These are phyloP conservation scores for Macrobrachium rosenbergii DNA, from an alignment of 1,140 invertebrate genomes.

Conservation along the genomic window DNA sequence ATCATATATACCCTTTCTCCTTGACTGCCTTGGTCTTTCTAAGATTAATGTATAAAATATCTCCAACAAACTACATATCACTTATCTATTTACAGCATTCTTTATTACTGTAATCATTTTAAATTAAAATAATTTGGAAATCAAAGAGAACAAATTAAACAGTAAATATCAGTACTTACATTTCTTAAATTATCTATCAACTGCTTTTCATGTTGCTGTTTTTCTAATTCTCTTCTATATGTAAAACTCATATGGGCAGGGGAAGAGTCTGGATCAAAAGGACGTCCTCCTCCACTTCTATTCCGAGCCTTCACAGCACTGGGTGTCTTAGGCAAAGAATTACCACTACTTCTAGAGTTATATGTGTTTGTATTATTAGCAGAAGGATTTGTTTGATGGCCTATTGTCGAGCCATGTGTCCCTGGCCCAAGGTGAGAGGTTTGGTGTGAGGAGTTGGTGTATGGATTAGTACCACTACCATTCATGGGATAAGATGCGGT, in stretches of 20 bases:
- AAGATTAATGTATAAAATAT: too few species aligned
- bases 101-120: too few species aligned
- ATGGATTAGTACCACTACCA: constrained; percentile 18
- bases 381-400: background rate
- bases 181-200: constrained; percentile 85
- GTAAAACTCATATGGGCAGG: constrained; percentile 88
- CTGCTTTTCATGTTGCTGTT: constrained; percentile 88
- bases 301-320: constrained; percentile 46
- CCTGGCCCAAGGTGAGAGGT: background rate
- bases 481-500: background rate
- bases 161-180: constrained; percentile 74
- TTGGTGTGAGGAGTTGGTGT: constrained; percentile 14
- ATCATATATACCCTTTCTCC: too few species aligned
- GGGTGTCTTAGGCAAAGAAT: constrained; percentile 42
- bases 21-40: too few species aligned
- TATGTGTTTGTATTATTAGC: too few species aligned
- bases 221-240: constrained; percentile 91
- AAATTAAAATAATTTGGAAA: background rate
- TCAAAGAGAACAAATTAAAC: background rate
- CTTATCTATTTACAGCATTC: too few species aligned
- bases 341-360: constrained; percentile 12
- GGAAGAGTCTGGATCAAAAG: constrained; percentile 80
- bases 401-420: background rate
- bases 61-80: too few species aligned
- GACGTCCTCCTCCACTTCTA: constrained; percentile 55